phyloP scores from a whole-genome alignment of 1,140 invertebrate genomes.

The Drosophila tropicalis region DNA sequence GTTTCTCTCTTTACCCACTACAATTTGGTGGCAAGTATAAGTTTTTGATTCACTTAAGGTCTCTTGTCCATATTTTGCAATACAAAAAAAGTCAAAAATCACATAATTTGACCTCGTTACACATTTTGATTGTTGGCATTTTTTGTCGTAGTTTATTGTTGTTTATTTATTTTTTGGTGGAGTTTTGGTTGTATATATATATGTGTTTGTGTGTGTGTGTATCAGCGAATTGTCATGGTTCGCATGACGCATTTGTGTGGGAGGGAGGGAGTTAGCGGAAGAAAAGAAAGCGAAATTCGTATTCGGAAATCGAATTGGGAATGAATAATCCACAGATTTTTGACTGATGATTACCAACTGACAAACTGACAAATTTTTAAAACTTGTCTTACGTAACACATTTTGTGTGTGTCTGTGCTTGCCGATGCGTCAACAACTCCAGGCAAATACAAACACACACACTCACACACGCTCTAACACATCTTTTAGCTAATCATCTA shows the following conservation, averaged over 20 bases:
- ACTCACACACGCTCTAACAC: slow-evolving; percentile 25
- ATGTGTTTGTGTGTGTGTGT: slow-evolving; percentile 13
- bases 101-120: slow-evolving; percentile 52
- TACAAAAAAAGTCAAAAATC: slow-evolving; percentile 26
- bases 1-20: background rate
- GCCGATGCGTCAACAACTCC: slow-evolving; percentile 47
- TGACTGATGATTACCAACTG: slow-evolving; percentile 17
- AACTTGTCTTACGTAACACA: slow-evolving; percentile 45
- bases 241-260: slow-evolving; percentile 57
- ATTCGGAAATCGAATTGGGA: slow-evolving; percentile 19
- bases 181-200: too few species aligned
- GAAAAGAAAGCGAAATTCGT: slow-evolving; percentile 69
- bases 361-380: slow-evolving; percentile 38
- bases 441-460: slow-evolving; percentile 25
- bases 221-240: slow-evolving; percentile 64
- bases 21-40: background rate
- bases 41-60: background rate
- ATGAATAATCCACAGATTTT: slow-evolving; percentile 53
- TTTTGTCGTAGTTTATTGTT: slow-evolving; percentile 15
- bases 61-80: slow-evolving; percentile 21
- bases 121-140: slow-evolving; percentile 32
- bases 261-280: background rate
- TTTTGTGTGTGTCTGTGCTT: background rate
- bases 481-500: slow-evolving; percentile 62
- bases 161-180: slow-evolving; percentile 20